These are phyloP conservation scores for Eupithecia insigniata DNA, from an alignment of 2,888 invertebrate species.

Conservation along the genomic window DNA sequence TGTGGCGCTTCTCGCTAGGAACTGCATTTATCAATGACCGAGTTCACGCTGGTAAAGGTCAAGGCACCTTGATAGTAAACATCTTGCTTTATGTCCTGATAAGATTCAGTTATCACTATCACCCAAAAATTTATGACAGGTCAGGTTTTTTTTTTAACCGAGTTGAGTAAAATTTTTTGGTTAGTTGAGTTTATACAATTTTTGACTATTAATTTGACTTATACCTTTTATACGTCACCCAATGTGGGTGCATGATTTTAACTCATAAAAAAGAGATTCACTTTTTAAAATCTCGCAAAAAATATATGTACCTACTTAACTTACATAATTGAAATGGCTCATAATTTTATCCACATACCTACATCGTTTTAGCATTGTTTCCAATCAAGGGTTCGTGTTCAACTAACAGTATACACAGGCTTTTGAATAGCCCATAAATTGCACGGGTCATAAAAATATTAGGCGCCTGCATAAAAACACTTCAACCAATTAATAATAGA, in stretches of 20 bases:
- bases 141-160: constrained; percentile 9
- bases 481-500: constrained; percentile 37
- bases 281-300: no score
- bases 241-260: not conserved
- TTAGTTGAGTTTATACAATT: not conserved
- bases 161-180: not conserved
- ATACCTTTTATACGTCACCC: not conserved
- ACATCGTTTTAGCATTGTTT: not conserved
- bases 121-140: constrained; percentile 6
- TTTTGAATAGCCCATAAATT: constrained; percentile 25
- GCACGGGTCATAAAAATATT: constrained; percentile 30
- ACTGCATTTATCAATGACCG: constrained; percentile 42
- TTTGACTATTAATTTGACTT: not conserved
- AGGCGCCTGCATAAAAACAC: constrained; percentile 24
- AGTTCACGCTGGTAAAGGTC: constrained; percentile 43
- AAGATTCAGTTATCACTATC: constrained; percentile 13
- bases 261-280: no score
- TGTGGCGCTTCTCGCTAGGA: constrained; percentile 27
- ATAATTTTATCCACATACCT: not conserved
- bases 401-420: not conserved
- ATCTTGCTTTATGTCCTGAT: constrained; percentile 21
- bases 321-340: not conserved
- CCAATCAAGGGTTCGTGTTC: constrained; percentile 7
- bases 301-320: no score
- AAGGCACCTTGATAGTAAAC: constrained; percentile 43